phyloP scores from a whole-genome alignment of 2,113 vertebrate genomes.

The Oncorhynchus tshawytscha region DNA sequence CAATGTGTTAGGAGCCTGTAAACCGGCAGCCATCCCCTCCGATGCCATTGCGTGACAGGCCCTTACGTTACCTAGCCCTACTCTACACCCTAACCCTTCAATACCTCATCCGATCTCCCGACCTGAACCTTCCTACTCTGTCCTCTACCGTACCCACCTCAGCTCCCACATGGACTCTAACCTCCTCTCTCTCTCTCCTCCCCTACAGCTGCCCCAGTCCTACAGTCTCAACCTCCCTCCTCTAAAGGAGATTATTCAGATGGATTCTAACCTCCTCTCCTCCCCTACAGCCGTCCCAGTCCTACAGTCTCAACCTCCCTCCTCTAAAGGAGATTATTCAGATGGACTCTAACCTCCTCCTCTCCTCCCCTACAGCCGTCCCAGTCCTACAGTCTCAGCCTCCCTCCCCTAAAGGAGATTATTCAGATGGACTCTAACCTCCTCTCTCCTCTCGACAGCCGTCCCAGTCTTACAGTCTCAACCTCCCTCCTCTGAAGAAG shows the following conservation, averaged over 20 bases:
- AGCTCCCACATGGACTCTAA: background rate
- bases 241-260: no score
- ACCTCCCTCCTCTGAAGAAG: constrained; percentile 90
- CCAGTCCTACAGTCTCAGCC: constrained; percentile 75
- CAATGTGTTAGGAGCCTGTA: no score
- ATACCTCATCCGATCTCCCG: background rate
- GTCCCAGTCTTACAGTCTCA: constrained; percentile 71
- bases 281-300: no score
- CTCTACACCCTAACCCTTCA: background rate
- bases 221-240: constrained; percentile 77
- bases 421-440: constrained; percentile 84
- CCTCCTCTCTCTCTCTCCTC: background rate
- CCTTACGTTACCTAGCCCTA: no score
- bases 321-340: no score
- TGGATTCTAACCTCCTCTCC: constrained; percentile 47
- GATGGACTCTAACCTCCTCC: background rate
- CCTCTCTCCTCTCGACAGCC: background rate
- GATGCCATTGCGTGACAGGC: no score
- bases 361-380: background rate
- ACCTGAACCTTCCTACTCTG: no score
- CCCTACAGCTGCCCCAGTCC: constrained; percentile 41
- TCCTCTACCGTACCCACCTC: background rate
- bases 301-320: no score
- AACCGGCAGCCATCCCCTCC: no score
- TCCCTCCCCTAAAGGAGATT: constrained; percentile 83